A percentile compares a stretch with the other conserved stretches of the same genome.
These are phyloP conservation scores for Spisula solida DNA, from an alignment of 2,888 invertebrate species.

Conservation along the genomic window DNA sequence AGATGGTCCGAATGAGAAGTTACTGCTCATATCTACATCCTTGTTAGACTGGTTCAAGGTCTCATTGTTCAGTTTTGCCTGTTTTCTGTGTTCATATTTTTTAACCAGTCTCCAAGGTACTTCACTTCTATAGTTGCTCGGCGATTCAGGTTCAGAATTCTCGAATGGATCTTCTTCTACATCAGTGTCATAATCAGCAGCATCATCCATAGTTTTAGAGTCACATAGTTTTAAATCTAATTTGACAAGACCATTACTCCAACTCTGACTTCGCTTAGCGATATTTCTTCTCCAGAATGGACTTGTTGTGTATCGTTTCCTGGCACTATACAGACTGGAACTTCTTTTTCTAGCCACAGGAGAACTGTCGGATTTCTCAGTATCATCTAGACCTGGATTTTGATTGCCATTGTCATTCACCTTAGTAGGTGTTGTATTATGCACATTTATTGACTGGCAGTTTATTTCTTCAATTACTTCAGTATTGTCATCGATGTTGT, in stretches of 20 bases:
- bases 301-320: conserved; percentile 27
- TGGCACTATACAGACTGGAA: conserved; percentile 33
- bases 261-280: conserved; percentile 31
- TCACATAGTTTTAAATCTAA: conserved; percentile 22
- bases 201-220: not conserved
- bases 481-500: not conserved
- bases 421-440: not conserved
- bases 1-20: conserved; percentile 27
- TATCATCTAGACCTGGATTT: not conserved
- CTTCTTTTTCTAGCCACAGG: conserved; percentile 26
- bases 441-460: not conserved
- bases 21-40: conserved; percentile 1
- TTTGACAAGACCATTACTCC: conserved; percentile 27
- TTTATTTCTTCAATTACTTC: not conserved
- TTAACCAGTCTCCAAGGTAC: conserved; percentile 14
- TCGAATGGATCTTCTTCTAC: not conserved
- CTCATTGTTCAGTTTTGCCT: not conserved
- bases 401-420: not conserved
- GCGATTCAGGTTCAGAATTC: not conserved
- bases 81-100: conserved; percentile 28
- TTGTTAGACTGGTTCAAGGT: not conserved
- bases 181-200: not conserved
- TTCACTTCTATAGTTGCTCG: not conserved
- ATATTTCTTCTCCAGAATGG: conserved; percentile 38
- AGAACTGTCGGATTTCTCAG: not conserved